Conservation (phyloP, 2,797 vertebrate species). For the Heliangelus exortis region DNA sequence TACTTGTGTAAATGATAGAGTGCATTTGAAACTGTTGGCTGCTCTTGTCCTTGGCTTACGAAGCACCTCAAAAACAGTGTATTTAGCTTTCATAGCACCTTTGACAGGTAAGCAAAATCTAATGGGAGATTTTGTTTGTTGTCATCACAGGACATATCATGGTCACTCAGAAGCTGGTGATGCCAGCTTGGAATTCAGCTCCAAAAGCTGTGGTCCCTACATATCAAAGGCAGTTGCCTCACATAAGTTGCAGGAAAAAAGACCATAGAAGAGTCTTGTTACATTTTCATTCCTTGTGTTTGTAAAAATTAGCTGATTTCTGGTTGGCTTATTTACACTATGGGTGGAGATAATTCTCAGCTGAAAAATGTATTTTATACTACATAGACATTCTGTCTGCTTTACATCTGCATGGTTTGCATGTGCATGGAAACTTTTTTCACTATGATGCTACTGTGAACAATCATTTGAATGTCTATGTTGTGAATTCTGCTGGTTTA, state of each 20-base stretch:
- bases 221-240: background rate
- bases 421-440: background rate
- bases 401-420: background rate
- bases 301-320: background rate
- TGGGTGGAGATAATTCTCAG: background rate
- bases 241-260: background rate
- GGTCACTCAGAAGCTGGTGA: background rate
- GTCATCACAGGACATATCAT: accelerated
- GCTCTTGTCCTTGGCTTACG: constrained; percentile 18
- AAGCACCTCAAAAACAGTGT: background rate
- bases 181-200: background rate
- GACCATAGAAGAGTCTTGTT: background rate
- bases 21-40: constrained; percentile 16
- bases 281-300: background rate
- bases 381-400: background rate
- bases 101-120: background rate
- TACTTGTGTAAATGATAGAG: background rate
- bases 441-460: background rate
- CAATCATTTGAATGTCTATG: background rate
- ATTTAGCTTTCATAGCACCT: constrained; percentile 1
- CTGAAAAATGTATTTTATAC: background rate
- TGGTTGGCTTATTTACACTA: background rate
- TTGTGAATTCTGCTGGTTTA: background rate
- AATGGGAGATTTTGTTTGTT: background rate
- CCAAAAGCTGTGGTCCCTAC: background rate